Base-by-base conservation (phyloP, 2,113 vertebrate species). In the Glaucomys volans region DNA sequence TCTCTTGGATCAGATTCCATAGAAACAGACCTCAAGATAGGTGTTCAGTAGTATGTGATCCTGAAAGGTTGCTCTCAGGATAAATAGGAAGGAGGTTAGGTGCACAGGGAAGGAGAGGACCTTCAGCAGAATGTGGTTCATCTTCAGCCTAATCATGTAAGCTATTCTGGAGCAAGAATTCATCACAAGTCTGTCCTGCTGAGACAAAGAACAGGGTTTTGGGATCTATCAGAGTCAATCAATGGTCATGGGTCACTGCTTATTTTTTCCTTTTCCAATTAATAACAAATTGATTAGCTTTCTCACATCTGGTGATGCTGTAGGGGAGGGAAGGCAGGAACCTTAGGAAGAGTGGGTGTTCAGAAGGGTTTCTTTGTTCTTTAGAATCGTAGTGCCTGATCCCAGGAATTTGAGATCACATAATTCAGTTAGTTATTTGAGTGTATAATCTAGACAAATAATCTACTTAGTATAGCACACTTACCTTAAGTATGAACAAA, bases 401-500 rank as follows among this genome's bases (percentile, higher is more conserved):
- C 85, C 94, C 92, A 85, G 40, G 91, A 92, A 94, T 87, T 47
- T 92, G 94, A 96, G 90, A 97, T 64, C 0, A 0, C 81, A 88
- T 85, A 74, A 62, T 5, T 95, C 91, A 90, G 76, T 92, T 96
- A 96, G 95, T 84, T 93, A 93, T 76, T 76, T 97, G 94, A 90
- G 84, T 94, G 91, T 96, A 77, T 84, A 97, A 97, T 96, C 96
- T 87, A 97, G 91, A 75, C 16, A 62, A 85, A 89, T 94, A 81
- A 52, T 47, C 32, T 75, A 37, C 67, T 98, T 96, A 91, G 69
- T 81, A 82, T 80, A 95, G 67, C 52, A 94, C 90, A 95, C 85
- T 81, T 90, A 88, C 94, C 96, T 97, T 97, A 96, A 90, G 81
- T 96, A 74, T 71, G 97, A 98, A 98, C 83, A 97, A 93, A 97